Evolutionary conservation across 1,140 invertebrate species (phyloP), one percentile per base, ranked within the genome.

Genomic region (Vanessa atalanta): DNA sequence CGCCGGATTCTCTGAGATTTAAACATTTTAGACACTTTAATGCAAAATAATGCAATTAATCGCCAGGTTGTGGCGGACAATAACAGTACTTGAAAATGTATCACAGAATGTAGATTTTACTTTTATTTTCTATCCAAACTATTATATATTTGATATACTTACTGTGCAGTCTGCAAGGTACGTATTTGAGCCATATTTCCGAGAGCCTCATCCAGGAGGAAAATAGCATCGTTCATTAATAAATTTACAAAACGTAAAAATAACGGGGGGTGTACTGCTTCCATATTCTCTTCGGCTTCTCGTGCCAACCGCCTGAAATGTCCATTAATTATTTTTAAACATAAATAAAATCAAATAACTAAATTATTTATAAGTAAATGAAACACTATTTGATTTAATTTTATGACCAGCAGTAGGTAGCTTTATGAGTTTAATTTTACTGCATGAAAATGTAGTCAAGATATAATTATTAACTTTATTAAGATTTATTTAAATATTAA

Each of bases 141-240:
- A 31, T 31, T 31, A 31, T 31, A 31, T 31, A 31, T 31, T 47
- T 72, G 13, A 70, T 15, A 51, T 63, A 88, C 86, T 66, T 93
- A 96, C 96, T 95, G 95, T 26, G 95, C 95, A 57, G 94, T 93
- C 85, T 97, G 95, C 87, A 97, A 93, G 76, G 96, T 96, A 65
- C 95, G 94, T 53, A 98, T 94, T 83, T 97, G 96, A 43, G 97
- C 95, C 95, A 98, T 97, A 85, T 97, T 97, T 0, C 95, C 94
- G 6, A 99, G 93, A 1, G 97, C 97, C 90, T 99, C 98, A 87
- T 99, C 98, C 70, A 99, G 88, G 5, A 99, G 90, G 90, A 97
- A 99, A 20, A 98, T 98, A 65, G 98, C 98, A 94, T 99, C 98
- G 88, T 99, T 99, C 85, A 99, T 98, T 3, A 99, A 93, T 57